Percentiles rank a stretch among this genome's conserved stretches.
Conservation (phyloP, 2,888 invertebrate species). For the Xestia ashworthii region DNA sequence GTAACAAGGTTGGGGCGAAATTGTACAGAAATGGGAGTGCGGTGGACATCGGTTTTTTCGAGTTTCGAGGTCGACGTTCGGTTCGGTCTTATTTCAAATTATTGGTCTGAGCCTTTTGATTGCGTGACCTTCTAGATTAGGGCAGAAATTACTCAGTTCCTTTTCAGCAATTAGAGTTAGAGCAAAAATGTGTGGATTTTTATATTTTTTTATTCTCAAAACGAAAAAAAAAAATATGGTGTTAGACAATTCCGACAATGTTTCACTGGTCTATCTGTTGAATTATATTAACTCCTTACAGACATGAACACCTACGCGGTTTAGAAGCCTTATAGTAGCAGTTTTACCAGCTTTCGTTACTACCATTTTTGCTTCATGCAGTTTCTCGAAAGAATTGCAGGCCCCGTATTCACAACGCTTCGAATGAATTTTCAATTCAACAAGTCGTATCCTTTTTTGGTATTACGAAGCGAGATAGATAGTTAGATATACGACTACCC, state of each 20-base stretch:
- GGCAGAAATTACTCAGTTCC: slow-evolving; percentile 7
- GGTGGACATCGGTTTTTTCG: slow-evolving; percentile 23
- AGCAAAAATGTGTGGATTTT: background rate
- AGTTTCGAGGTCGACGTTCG: slow-evolving; percentile 14
- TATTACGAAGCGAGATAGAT: too few species aligned
- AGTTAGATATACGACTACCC: too few species aligned
- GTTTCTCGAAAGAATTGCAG: background rate
- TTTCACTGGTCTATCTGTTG: background rate
- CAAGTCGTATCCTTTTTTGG: too few species aligned
- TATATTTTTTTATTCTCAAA: background rate
- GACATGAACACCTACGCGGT: background rate
- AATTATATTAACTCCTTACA: background rate
- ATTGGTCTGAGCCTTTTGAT: background rate
- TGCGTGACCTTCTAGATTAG: slow-evolving; percentile 14
- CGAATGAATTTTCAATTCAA: too few species aligned
- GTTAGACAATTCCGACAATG: slow-evolving; percentile 2
- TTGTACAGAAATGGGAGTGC: slow-evolving; percentile 9
- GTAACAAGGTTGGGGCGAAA: slow-evolving; percentile 41
- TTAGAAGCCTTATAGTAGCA: background rate
- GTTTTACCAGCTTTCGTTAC: background rate
- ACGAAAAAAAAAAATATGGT: background rate
- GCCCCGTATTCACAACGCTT: too few species aligned
- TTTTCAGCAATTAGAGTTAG: background rate
- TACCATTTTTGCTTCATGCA: background rate
- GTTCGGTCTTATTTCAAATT: background rate